A percentile compares a stretch with the other conserved stretches of the same genome.
Conservation (phyloP, 2,888 invertebrate genomes). For the Microctonus aethiopoides region DNA sequence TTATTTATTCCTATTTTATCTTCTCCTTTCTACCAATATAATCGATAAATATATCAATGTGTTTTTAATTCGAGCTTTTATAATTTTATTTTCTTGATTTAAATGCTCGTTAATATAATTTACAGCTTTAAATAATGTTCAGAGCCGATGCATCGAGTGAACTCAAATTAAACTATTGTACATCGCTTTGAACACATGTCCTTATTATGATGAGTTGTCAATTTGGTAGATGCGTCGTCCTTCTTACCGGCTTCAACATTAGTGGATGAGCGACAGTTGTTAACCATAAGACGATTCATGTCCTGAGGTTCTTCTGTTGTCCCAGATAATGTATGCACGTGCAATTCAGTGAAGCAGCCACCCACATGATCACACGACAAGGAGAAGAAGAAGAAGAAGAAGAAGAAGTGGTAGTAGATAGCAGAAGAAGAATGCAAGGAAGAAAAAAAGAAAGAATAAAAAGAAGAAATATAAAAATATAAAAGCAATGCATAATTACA, state of each 20-base stretch:
- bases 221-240: slow-evolving; percentile 10
- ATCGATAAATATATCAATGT: neutral
- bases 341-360: neutral
- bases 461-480: slow-evolving; percentile 11
- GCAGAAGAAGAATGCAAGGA: slow-evolving; percentile 4
- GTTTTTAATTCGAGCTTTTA: neutral
- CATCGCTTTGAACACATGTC: slow-evolving; percentile 2
- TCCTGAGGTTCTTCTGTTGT: slow-evolving; percentile 17
- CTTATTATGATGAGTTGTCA: neutral
- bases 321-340: neutral
- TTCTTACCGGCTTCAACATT: slow-evolving; percentile 62
- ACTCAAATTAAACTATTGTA: slow-evolving; percentile 27
- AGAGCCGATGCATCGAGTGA: slow-evolving; percentile 31
- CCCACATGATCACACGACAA: neutral
- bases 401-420: no score
- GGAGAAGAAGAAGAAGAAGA: neutral
- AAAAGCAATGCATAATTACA: slow-evolving; percentile 7
- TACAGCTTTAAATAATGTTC: slow-evolving; percentile 25
- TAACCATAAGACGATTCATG: slow-evolving; percentile 23
- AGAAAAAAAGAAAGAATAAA: slow-evolving; percentile 14
- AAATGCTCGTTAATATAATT: no score
- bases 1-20: neutral
- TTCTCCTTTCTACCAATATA: neutral
- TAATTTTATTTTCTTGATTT: no score
- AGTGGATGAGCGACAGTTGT: slow-evolving; percentile 51